Percentiles rank a stretch among this genome's conserved stretches.
These are phyloP conservation scores for Ophiothrix spiculata DNA, from an alignment of 35 echinoderm and acorn worm species.

Conservation along the genomic window DNA sequence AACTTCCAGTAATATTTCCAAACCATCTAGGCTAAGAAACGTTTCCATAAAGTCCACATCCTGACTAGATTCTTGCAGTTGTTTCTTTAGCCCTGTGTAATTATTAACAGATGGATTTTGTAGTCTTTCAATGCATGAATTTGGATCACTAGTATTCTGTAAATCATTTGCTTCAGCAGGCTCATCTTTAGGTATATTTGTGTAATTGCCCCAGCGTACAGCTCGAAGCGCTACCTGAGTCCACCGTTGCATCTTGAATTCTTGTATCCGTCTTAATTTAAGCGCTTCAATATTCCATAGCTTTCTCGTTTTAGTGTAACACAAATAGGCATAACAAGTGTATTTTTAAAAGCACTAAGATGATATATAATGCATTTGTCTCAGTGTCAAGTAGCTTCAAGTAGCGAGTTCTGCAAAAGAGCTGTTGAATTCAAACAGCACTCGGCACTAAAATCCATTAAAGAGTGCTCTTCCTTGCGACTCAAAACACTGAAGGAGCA, in stretches of 20 bases:
- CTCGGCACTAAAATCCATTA: too few relatives aligned
- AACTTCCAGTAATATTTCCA: constrained; percentile 73
- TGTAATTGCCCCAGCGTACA: background rate
- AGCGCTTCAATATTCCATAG: too few relatives aligned
- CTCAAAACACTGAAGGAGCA: too few relatives aligned
- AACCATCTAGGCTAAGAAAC: constrained; percentile 89
- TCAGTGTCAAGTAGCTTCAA: too few relatives aligned
- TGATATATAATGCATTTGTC: too few relatives aligned
- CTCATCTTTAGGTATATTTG: background rate
- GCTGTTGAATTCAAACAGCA: too few relatives aligned
- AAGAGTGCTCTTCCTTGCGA: too few relatives aligned
- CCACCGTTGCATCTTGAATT: constrained; percentile 4
- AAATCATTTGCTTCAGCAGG: constrained; percentile 29
- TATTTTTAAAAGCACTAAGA: too few relatives aligned
- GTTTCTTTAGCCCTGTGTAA: constrained; percentile 86
- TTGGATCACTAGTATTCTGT: constrained; percentile 88
- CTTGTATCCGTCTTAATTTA: too few relatives aligned
- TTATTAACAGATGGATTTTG: constrained; percentile 78
- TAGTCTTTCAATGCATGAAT: constrained; percentile 90
- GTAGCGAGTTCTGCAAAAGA: too few relatives aligned
- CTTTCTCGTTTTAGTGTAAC: too few relatives aligned
- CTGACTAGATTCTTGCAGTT: constrained; percentile 21
- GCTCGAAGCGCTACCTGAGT: background rate
- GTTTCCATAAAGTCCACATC: constrained; percentile 89
- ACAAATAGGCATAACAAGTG: too few relatives aligned